phyloP scores from a whole-genome alignment of 2,113 vertebrate genomes.

The Grammatotria lemairii region DNA sequence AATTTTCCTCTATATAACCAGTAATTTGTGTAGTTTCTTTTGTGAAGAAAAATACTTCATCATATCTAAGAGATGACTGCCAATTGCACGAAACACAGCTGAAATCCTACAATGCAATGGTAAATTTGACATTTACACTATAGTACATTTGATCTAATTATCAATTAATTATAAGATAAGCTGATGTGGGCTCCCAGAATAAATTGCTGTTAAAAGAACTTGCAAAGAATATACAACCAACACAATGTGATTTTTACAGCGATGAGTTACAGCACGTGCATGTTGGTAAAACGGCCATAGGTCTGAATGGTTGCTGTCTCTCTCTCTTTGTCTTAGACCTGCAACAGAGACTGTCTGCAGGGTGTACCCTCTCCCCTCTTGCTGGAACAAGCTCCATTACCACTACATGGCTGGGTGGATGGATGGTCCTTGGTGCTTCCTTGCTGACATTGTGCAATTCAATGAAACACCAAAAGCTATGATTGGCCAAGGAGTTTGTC shows the following conservation, averaged over 20 bases:
- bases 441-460: neutral
- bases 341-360: neutral
- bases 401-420: neutral
- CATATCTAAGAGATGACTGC: neutral
- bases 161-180: neutral
- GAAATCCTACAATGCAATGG: neutral
- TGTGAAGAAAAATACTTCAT: neutral
- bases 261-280: neutral
- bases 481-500: neutral
- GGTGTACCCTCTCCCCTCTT: neutral
- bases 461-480: neutral
- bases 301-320: neutral
- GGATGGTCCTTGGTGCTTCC: neutral
- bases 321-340: neutral
- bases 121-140: neutral
- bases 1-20: neutral
- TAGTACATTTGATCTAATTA: neutral
- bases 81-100: neutral
- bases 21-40: neutral
- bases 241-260: neutral
- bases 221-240: neutral
- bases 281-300: neutral
- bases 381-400: neutral
- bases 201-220: neutral
- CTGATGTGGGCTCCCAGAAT: neutral